phyloP scores from a whole-genome alignment of 2,113 vertebrate species.

The Rhinichthys klamathensis region DNA sequence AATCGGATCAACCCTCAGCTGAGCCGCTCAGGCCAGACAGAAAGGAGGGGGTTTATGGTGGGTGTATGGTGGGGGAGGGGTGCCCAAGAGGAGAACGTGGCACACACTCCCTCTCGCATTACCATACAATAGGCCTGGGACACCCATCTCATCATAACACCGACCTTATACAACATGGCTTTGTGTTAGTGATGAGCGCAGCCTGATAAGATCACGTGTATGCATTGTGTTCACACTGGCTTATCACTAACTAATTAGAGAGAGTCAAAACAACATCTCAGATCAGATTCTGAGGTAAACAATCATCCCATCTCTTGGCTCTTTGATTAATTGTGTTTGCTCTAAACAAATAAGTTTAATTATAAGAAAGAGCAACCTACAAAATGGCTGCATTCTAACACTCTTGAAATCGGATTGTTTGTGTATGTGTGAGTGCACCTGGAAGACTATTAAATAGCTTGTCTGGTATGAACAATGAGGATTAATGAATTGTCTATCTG shows the following conservation, averaged over 20 bases:
- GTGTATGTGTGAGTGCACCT: neutral
- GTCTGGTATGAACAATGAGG: neutral
- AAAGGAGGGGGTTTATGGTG: conserved; percentile 38
- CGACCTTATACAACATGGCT: conserved; percentile 8
- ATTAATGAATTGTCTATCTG: conserved; percentile 14
- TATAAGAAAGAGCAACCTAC: conserved; percentile 13
- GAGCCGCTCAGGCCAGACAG: conserved; percentile 39
- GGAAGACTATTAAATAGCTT: neutral
- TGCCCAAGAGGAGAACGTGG: conserved; percentile 19
- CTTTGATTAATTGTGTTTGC: neutral
- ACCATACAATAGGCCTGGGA: conserved; percentile 42
- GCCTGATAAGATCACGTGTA: neutral
- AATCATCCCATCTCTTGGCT: neutral
- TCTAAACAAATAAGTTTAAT: conserved; percentile 17
- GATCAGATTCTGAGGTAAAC: neutral
- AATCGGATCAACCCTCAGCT: conserved; percentile 46
- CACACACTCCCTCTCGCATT: conserved; percentile 19
- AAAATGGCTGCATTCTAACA: conserved; percentile 21
- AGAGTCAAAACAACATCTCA: conserved; percentile 17
- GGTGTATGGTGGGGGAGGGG: conserved; percentile 29
- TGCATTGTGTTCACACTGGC: conserved; percentile 10
- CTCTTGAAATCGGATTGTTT: neutral
- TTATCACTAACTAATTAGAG: neutral
- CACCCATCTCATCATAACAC: conserved; percentile 21
- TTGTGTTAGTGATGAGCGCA: neutral